phyloP scores from a whole-genome alignment of 2,113 vertebrate species.

The Chloebia gouldiae region DNA sequence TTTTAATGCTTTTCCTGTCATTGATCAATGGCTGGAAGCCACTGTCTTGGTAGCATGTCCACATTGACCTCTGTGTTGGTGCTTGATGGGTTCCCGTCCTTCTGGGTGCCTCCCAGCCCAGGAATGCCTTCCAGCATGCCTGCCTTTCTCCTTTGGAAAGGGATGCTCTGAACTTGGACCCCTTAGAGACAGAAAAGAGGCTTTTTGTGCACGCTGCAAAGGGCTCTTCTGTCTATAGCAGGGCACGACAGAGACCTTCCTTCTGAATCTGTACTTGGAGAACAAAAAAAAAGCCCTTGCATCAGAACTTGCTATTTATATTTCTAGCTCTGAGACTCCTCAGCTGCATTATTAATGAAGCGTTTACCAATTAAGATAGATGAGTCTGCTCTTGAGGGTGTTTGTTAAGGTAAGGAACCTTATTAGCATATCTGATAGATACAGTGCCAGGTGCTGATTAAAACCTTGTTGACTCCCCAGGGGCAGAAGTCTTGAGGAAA shows the following conservation, averaged over 20 bases:
- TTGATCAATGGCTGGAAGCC: slow-evolving; percentile 39
- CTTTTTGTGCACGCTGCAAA: slow-evolving; percentile 46
- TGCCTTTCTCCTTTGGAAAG: background rate
- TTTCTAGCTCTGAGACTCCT: slow-evolving; percentile 59
- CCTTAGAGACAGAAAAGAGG: background rate
- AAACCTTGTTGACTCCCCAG: slow-evolving; percentile 40
- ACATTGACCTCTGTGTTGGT: slow-evolving; percentile 25
- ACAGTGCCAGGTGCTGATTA: slow-evolving; percentile 68
- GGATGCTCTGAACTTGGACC: slow-evolving; percentile 15
- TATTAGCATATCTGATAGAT: slow-evolving; percentile 80
- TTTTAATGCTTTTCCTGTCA: slow-evolving; percentile 68
- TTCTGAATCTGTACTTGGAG: slow-evolving; percentile 17
- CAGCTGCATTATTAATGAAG: slow-evolving; percentile 79
- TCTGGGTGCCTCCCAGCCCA: background rate
- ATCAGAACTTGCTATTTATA: slow-evolving; percentile 70
- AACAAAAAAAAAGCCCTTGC: slow-evolving; percentile 44
- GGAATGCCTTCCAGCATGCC: background rate
- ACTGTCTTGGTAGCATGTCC: slow-evolving; percentile 24
- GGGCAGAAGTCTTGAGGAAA: slow-evolving; percentile 49
- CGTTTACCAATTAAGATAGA: slow-evolving; percentile 76
- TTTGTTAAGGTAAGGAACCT: slow-evolving; percentile 77
- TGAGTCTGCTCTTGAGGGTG: slow-evolving; percentile 75
- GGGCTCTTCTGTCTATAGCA: slow-evolving; percentile 24
- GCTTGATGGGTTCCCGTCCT: background rate
- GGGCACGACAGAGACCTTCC: background rate